A percentile compares a stretch with the other conserved stretches of the same genome.
Conservation (phyloP, 1,140 invertebrate genomes). For the Saxidomus purpurata region DNA sequence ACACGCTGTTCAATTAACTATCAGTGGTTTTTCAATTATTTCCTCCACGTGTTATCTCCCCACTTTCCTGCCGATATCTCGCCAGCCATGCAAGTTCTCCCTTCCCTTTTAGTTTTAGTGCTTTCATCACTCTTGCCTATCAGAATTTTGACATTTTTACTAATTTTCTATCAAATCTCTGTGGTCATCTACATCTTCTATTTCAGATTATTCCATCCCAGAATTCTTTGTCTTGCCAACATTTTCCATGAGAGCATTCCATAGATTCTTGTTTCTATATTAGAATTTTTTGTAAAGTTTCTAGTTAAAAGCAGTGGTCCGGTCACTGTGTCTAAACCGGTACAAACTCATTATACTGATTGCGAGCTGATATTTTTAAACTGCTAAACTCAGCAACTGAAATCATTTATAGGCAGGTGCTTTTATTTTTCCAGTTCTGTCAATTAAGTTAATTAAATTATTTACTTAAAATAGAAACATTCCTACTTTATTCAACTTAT, state of each 20-base stretch:
- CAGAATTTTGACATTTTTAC: conserved; percentile 37
- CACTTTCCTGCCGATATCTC: neutral
- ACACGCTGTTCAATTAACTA: conserved; percentile 36
- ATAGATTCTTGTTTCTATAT: neutral
- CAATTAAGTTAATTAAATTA: neutral
- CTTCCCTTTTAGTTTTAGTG: neutral
- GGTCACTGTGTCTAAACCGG: neutral
- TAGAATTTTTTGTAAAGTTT: neutral
- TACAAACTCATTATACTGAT: neutral
- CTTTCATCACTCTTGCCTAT: conserved; percentile 22
- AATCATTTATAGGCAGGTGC: neutral
- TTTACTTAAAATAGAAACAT: conserved; percentile 2
- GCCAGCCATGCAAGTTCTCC: neutral
- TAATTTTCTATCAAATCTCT: conserved; percentile 31
- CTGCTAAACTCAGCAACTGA: neutral
- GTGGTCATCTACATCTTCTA: conserved; percentile 36
- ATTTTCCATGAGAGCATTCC: neutral
- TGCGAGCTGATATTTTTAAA: neutral
- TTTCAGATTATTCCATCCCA: conserved; percentile 4
- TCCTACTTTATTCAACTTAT: neutral
- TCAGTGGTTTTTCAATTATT: conserved; percentile 33
- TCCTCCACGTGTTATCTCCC: neutral
- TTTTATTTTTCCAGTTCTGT: neutral
- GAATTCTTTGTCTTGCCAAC: neutral
- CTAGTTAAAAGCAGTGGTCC: neutral